These are phyloP conservation scores for Paraescarpia echinospica DNA, from an alignment of 1,140 invertebrate species.

Conservation along the genomic window DNA sequence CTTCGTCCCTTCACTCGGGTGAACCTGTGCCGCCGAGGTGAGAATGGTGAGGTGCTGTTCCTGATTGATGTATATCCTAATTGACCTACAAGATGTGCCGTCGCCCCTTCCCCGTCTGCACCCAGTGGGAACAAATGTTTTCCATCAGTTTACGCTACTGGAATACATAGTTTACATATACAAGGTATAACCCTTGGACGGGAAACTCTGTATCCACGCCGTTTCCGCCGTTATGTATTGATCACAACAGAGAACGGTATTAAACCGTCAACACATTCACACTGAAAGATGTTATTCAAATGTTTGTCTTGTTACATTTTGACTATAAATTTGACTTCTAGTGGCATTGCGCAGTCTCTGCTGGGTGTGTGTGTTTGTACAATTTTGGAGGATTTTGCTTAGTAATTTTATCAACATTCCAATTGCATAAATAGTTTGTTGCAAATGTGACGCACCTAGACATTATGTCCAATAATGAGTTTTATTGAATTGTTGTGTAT, in stretches of 20 bases:
- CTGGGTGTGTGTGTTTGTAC: neutral
- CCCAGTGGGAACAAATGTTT: neutral
- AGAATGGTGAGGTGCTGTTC: neutral
- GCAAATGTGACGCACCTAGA: neutral
- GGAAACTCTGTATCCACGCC: neutral
- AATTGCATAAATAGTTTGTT: neutral
- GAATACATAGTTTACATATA: neutral
- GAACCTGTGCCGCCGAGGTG: neutral
- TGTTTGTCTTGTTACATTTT: neutral
- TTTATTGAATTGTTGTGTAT: neutral
- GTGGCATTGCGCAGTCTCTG: no score
- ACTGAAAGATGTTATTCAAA: neutral
- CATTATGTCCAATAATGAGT: neutral
- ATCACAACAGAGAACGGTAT: neutral
- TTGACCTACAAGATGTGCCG: neutral
- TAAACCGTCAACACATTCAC: neutral
- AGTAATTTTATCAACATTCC: neutral
- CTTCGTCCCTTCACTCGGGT: neutral
- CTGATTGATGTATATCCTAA: neutral
- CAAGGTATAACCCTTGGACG: neutral
- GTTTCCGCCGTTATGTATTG: neutral
- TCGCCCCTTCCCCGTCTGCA: neutral
- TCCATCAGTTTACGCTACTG: neutral
- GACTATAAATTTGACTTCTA: no score
- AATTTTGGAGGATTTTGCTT: neutral